Percentiles rank a stretch among this genome's conserved stretches.
Evolutionary conservation across 2,797 vertebrate genomes (phyloP).

Genomic region (Steatocranus sp.): DNA sequence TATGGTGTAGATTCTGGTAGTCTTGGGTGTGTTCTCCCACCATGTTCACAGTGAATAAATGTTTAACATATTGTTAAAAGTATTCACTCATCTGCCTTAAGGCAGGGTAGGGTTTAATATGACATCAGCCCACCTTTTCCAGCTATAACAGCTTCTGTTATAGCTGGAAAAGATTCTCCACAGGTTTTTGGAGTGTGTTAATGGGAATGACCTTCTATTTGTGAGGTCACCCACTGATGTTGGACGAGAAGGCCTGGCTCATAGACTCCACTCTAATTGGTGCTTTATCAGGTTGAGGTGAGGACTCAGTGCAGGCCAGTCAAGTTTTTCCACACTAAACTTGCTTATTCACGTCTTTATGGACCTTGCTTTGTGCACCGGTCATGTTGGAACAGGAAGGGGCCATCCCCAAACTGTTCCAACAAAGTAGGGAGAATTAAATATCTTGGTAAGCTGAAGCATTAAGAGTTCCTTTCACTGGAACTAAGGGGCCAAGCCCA

Average conservation of each 20-base stretch:
- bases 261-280: neutral
- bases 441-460: neutral
- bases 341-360: neutral
- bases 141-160: neutral
- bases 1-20: neutral
- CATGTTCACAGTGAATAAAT: neutral
- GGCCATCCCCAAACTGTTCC: neutral
- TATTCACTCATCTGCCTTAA: neutral
- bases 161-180: neutral
- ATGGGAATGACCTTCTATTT: neutral
- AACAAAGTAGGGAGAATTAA: neutral
- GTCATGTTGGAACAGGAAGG: neutral
- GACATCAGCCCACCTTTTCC: neutral
- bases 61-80: neutral
- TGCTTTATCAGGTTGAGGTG: neutral
- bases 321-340: neutral
- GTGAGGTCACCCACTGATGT: neutral
- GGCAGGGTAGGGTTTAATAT: neutral
- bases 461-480: neutral
- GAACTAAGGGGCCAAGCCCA: neutral
- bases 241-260: neutral
- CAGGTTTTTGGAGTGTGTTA: neutral
- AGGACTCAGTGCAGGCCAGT: neutral
- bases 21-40: neutral
- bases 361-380: neutral